Evolutionary conservation across 2,113 vertebrate species (phyloP), one percentile per base, ranked within the genome.

Genomic region (Erythrocercus mccallii): DNA sequence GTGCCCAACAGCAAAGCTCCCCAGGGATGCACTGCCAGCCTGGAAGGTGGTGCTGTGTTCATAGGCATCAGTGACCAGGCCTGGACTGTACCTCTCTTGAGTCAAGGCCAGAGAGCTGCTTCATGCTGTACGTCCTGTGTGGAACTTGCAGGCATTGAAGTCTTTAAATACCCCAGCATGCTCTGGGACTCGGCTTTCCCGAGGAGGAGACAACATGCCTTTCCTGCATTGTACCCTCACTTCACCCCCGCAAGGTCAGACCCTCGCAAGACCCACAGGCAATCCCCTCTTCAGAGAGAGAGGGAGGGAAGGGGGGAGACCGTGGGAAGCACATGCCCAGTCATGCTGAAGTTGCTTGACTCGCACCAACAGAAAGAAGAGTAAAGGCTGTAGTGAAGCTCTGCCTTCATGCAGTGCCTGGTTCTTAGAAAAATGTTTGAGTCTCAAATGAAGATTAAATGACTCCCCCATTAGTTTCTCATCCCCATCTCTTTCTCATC

Each of bases 21-120:
- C 18, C 0, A 1, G 42, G 48, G 69, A 1, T 7, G 28, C 3
- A 0, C 1, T 5, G 60, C 8, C 33, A 5, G 0, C 18, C 3
- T 12, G 57, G 48, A 9, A 40, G 33, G 48, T 2, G 54, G 2
- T 42, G 69, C 22, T 6, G 0, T 9, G 17, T 8, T 20, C 18
- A 0, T 0, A 24, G 28, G 45, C 48, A 2, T 15, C 4, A 0
- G 30, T 10, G 20, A 8, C 17, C 40, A 37, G 68, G 5, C 5
- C 10, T 3, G 28, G 11, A 3, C 17, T 6, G 30, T 11, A 6
- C 12, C 42, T 45, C 45, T 58, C 42, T 8, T 3, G 40, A 35
- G 45, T 14, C 25, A 19, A 23, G 76, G 56, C 16, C 35, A 20
- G 44, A 16, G 37, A 25, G 35, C 40, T 4, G 38, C 56, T 80